phyloP scores from a whole-genome alignment of 2,113 vertebrate genomes.

The Dicentrarchus labrax region DNA sequence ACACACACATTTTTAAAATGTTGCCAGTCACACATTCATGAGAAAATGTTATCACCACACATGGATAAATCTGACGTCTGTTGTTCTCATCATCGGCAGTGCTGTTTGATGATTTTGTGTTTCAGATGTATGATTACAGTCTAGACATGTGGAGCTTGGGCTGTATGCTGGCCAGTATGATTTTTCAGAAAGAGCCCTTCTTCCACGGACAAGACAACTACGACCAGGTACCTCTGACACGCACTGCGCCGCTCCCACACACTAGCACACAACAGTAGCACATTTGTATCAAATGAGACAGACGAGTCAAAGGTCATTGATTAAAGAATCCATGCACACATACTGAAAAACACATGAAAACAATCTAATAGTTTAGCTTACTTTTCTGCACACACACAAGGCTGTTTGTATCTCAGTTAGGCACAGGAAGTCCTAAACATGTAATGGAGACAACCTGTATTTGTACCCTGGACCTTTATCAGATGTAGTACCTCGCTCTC shows the following conservation, averaged over 20 bases:
- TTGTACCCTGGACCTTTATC: background rate
- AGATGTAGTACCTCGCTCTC: background rate
- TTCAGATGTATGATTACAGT: conserved; percentile 99
- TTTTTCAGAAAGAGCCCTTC: conserved; percentile 99
- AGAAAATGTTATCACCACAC: background rate
- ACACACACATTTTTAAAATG: background rate
- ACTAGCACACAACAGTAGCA: background rate
- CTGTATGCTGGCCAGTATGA: conserved; percentile 99
- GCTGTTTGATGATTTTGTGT: conserved; percentile 61
- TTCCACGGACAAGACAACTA: conserved; percentile 99
- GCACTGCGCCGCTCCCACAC: background rate
- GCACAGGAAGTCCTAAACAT: background rate
- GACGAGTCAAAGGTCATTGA: background rate
- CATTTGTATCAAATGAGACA: background rate
- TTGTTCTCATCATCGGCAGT: conserved; percentile 49
- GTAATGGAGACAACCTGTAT: conserved; percentile 14
- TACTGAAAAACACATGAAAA: background rate
- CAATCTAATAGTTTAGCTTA: background rate
- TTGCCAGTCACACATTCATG: background rate
- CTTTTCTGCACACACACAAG: background rate
- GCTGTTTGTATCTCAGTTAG: conserved; percentile 2
- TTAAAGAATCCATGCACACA: background rate
- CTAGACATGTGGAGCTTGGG: conserved; percentile 99
- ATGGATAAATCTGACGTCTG: background rate
- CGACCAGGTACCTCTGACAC: conserved; percentile 90